Evolutionary conservation across 2,113 vertebrate species (phyloP), one percentile per base, ranked within the genome.

Genomic region (Ardeotis arabs): DNA sequence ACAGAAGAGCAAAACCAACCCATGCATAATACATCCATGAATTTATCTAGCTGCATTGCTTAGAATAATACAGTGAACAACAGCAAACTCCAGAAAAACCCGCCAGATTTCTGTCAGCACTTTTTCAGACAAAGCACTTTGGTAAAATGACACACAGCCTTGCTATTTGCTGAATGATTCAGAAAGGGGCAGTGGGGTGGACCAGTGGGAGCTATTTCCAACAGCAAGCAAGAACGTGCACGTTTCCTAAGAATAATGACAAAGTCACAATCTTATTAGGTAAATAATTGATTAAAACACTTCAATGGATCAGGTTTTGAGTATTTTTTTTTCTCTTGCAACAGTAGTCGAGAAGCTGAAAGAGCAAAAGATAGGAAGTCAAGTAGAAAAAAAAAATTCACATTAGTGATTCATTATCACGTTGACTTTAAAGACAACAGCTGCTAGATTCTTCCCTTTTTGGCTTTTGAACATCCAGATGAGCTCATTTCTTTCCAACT

Each of bases 401-500:
- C 75, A 44, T 28, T 78, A 78, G 78, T 89, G 93, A 97, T 90
- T 96, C 90, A 93, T 93, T 93, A 91, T 92, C 94, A 88, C 37
- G 6, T 25, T 95, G 86, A 60, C 75, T 93, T 66, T 58, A 92
- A 88, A 95, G 75, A 84, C 44, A 92, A 91, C 90, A 95, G 95
- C 95, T 96, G 95, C 73, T 93, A 82, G 52, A 92, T 76, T 89
- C 86, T 93, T 96, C 82, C 93, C 84, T 69, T 97, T 93, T 87
- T 84, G 67, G 84, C 78, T 93, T 87, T 53, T 82, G 50, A 82
- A 74, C 68, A 87, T 33, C 53, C 68, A 88, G 74, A 94, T 95
- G 92, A 93, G 68, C 69, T 96, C 41, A 93, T 25, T 93, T 88
- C 58, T 96, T 96, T 94, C 90, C 90, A 96, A 56, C 14, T 64